phyloP scores from a whole-genome alignment of 2,113 vertebrate genomes.

The Gopherus evgoodei region DNA sequence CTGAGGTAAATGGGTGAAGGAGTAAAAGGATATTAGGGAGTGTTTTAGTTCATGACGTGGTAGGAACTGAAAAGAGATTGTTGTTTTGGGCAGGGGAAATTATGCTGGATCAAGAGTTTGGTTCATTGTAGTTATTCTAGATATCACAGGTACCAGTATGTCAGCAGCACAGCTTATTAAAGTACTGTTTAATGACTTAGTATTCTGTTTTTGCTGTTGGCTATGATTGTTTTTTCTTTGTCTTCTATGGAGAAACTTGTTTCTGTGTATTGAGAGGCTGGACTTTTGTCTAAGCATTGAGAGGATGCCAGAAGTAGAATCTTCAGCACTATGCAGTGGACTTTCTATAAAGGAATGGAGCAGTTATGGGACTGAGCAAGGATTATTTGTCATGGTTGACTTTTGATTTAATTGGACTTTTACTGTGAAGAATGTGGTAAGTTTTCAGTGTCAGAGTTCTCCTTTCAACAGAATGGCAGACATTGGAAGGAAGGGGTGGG shows the following conservation, averaged over 20 bases:
- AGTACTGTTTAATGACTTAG: background rate
- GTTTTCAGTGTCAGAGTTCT: background rate
- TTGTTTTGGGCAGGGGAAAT: background rate
- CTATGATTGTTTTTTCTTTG: background rate
- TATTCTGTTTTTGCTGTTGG: background rate
- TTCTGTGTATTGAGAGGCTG: background rate
- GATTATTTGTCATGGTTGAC: background rate
- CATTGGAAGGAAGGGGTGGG: background rate
- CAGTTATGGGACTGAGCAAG: background rate
- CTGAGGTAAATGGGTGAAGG: background rate
- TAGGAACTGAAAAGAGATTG: background rate
- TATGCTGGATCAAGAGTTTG: background rate
- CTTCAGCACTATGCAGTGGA: background rate
- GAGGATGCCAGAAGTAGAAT: background rate
- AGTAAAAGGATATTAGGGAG: background rate
- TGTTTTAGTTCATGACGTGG: background rate
- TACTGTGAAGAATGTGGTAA: background rate
- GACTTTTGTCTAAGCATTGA: background rate
- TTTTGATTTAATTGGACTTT: background rate
- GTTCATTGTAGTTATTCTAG: background rate
- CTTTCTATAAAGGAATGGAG: background rate
- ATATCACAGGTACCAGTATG: background rate
- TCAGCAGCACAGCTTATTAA: no score
- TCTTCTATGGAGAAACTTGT: background rate
- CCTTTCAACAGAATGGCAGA: background rate